These are phyloP conservation scores for Agrotis ipsilon DNA, from an alignment of 2,888 invertebrate species.

Conservation along the genomic window DNA sequence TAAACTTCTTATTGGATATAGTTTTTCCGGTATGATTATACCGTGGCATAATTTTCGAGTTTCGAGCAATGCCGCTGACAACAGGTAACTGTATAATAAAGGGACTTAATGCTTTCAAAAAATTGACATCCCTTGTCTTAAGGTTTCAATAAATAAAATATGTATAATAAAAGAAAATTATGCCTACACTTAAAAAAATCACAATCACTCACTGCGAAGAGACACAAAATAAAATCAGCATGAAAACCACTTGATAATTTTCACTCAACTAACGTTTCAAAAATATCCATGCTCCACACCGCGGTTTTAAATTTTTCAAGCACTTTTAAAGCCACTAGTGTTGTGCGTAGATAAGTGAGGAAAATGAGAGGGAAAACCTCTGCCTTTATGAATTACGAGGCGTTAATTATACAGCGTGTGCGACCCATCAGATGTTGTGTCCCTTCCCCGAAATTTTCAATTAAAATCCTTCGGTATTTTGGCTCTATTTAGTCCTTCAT, in stretches of 20 bases:
- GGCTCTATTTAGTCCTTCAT: slow-evolving; percentile 7
- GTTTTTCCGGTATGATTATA: no score
- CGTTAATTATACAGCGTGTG: slow-evolving; percentile 45
- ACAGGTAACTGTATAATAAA: no score
- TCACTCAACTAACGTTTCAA: slow-evolving; percentile 18
- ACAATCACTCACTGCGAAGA: background rate
- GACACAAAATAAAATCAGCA: slow-evolving; percentile 19
- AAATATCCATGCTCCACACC: slow-evolving; percentile 19
- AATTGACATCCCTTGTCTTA: no score
- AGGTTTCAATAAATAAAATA: no score
- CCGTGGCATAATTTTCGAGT: no score
- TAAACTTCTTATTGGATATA: no score
- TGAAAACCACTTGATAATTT: slow-evolving; percentile 20
- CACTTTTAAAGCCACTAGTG: slow-evolving; percentile 23
- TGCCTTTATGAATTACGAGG: slow-evolving; percentile 37
- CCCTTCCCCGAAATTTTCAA: slow-evolving; percentile 36
- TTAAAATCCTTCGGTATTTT: slow-evolving; percentile 23
- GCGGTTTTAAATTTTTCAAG: slow-evolving; percentile 13
- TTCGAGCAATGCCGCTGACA: no score
- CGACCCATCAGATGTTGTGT: slow-evolving; percentile 25
- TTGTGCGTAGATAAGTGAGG: slow-evolving; percentile 13
- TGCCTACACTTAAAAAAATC: background rate
- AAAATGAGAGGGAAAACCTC: slow-evolving; percentile 37
- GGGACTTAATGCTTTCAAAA: no score
- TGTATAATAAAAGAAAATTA: no score